A percentile compares a stretch with the other conserved stretches of the same genome.
phyloP scores from a whole-genome alignment of 2,888 invertebrate species.

The Philonicus albiceps region DNA sequence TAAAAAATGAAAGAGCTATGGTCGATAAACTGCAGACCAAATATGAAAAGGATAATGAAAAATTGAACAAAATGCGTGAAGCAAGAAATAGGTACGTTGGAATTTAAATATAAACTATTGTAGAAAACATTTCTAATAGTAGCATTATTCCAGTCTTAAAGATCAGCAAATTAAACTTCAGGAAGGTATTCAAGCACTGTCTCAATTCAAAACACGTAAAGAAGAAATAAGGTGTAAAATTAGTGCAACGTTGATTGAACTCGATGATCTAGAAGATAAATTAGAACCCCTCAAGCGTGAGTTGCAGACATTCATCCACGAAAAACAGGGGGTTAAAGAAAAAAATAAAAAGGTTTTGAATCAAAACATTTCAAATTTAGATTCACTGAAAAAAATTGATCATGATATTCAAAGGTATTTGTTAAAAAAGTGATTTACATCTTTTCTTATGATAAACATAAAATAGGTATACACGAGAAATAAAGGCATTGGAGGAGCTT shows the following conservation, averaged over 20 bases:
- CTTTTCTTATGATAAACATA: not conserved
- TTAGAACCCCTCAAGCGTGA: conserved; percentile 60
- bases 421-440: not conserved
- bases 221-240: conserved; percentile 54
- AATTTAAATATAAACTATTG: not conserved
- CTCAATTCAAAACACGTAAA: conserved; percentile 58
- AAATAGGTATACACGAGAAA: conserved; percentile 65
- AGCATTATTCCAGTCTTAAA: conserved; percentile 63
- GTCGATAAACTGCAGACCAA: conserved; percentile 65
- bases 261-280: conserved; percentile 61
- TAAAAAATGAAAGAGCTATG: conserved; percentile 63
- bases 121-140: not conserved
- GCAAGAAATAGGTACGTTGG: conserved; percentile 55
- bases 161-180: conserved; percentile 76
- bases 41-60: conserved; percentile 60
- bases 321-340: conserved; percentile 55
- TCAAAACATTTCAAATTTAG: conserved; percentile 53
- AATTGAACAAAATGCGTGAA: conserved; percentile 59
- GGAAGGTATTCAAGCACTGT: conserved; percentile 65
- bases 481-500: conserved; percentile 67
- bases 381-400: conserved; percentile 55
- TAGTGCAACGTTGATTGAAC: conserved; percentile 59
- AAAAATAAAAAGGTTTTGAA: conserved; percentile 53
- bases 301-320: conserved; percentile 59
- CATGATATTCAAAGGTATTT: conserved; percentile 58